Conservation (phyloP, 2,113 vertebrate genomes). For the Empidonax traillii region DNA sequence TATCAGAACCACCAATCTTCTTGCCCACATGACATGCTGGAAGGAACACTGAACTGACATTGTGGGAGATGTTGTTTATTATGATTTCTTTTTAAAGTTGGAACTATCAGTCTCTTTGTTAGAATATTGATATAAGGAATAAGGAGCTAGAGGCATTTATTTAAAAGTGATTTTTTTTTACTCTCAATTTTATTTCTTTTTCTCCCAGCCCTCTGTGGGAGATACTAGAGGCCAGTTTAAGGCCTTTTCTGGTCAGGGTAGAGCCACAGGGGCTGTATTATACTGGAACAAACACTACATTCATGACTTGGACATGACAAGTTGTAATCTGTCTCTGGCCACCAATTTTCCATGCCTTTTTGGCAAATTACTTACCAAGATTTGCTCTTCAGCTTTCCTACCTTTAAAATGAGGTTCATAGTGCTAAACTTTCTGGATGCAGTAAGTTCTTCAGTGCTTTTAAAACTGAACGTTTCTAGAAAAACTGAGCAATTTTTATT, state of each 20-base stretch:
- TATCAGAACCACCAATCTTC: slow-evolving; percentile 27
- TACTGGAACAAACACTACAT: not conserved
- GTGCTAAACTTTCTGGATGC: not conserved
- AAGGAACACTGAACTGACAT: not conserved
- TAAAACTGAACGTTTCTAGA: not conserved
- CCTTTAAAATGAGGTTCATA: not conserved
- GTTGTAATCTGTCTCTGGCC: not conserved
- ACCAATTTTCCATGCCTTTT: not conserved
- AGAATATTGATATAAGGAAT: not conserved
- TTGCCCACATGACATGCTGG: not conserved
- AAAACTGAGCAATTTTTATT: not conserved
- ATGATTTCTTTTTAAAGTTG: not conserved
- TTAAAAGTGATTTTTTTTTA: not conserved
- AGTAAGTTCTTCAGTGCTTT: not conserved
- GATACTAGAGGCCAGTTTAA: not conserved
- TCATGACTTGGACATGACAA: not conserved
- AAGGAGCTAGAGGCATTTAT: not conserved
- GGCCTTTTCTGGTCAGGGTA: not conserved
- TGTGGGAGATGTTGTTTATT: not conserved
- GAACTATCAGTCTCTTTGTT: not conserved
- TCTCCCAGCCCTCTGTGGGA: not conserved
- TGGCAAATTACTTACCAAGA: not conserved
- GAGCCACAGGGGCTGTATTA: not conserved
- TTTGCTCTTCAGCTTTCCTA: not conserved
- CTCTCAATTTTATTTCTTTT: not conserved